Base-by-base conservation (phyloP, 2,888 invertebrate species). In the Petrolisthes cinctipes region DNA sequence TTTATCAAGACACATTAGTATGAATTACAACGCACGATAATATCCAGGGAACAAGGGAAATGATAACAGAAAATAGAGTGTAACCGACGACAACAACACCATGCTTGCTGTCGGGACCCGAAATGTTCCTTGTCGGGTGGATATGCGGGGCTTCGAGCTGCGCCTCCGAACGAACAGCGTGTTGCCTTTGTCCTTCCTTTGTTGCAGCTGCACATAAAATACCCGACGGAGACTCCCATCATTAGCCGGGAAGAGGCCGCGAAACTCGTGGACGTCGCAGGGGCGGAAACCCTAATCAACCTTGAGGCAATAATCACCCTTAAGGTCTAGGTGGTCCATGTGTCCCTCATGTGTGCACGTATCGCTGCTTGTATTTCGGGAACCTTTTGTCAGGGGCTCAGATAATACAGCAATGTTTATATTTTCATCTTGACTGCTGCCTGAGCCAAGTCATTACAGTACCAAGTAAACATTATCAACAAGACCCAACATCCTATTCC, bases 191-290 rank as follows among this genome's bases (percentile, higher is more conserved):
- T 82, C 37, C 37, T 51, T 4, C 82, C 68, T 57, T 82, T 82
- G 82, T 82, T 82, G 37, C 37, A 7, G 51, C 51, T 51, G 71
- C 17, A 68, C 82, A 66, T 82, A 82, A 82, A 82, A 82, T 82
- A 68, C 61, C 61, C 68, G 68, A 82, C 68, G 61, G 20, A 82
- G 14, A 68, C 53, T 23, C 5, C 11, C 5, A 56, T 68, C 51
- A n/a, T 17, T 9, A 23, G 23, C 5, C 17, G 37, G 68, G 51
- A 68, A 57, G 66, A 9, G 66, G 9, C 66, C n/a, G 11, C 7
- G 6, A 14, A 14, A 20, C 51, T 4, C 53, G 1, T 37, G 37
- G 37, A 61, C 1, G 17, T 17, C 61, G 61, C 17, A 61, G 61
- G 61, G 61, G 17, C 11, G 61, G 61, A 61, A 61, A 17, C 17